phyloP scores from a whole-genome alignment of 2,888 invertebrate species.

The Tenthredo distinguenda region DNA sequence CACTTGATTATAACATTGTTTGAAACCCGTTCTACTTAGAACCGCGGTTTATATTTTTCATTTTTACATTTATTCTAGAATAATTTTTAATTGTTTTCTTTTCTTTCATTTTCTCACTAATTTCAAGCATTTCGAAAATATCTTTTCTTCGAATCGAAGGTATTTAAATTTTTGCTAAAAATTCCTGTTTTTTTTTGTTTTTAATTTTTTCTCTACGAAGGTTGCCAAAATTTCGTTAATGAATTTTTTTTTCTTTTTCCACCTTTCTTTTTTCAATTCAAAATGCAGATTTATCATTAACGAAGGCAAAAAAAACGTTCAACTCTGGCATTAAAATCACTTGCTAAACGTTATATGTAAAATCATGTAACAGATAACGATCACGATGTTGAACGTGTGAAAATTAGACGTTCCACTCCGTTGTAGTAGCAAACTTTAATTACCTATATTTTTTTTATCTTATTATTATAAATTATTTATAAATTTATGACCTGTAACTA shows the following conservation, averaged over 20 bases:
- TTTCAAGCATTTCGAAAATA: background rate
- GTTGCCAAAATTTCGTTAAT: too few relatives aligned
- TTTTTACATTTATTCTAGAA: background rate
- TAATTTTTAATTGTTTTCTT: background rate
- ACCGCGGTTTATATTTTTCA: background rate
- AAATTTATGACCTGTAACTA: background rate
- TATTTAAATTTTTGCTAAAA: background rate
- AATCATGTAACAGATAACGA: background rate
- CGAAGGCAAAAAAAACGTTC: background rate
- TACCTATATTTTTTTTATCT: too few relatives aligned
- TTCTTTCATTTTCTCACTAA: background rate
- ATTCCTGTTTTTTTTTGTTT: too few relatives aligned
- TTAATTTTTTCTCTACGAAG: too few relatives aligned
- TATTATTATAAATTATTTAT: too few relatives aligned
- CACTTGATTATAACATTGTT: background rate
- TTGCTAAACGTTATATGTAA: conserved; percentile 18
- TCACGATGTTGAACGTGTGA: background rate
- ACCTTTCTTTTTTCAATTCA: background rate
- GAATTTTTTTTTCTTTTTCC: too few relatives aligned
- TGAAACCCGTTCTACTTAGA: background rate
- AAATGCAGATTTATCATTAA: background rate
- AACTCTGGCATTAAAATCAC: conserved; percentile 29
- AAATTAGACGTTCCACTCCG: conserved; percentile 4
- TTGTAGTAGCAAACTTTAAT: background rate
- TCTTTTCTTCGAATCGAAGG: background rate